phyloP scores from a whole-genome alignment of 2,113 vertebrate species.

The Octodon degus region DNA sequence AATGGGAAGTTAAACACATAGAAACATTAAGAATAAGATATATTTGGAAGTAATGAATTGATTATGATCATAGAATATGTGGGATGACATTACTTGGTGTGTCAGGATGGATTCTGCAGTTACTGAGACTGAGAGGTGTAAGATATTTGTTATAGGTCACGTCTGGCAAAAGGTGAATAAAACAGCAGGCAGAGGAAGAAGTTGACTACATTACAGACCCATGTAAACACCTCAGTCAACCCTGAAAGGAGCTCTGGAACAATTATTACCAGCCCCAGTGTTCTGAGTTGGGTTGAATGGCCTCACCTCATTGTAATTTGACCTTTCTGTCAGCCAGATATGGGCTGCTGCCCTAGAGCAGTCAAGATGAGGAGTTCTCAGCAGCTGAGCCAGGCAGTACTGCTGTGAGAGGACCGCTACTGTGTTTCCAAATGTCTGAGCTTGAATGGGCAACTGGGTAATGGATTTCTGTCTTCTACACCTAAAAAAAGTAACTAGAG shows the following conservation, averaged over 20 bases:
- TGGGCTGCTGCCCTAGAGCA: neutral
- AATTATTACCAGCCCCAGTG: neutral
- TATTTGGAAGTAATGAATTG: neutral
- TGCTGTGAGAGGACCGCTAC: neutral
- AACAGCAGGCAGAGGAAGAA: neutral
- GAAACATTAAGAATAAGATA: neutral
- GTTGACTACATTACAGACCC: neutral
- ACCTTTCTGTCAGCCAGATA: neutral
- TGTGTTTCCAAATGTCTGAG: neutral
- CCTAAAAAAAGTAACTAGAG: neutral
- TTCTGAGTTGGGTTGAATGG: neutral
- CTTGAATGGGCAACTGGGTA: neutral
- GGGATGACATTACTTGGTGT: neutral
- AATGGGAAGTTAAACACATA: slow-evolving; percentile 1
- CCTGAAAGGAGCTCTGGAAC: neutral
- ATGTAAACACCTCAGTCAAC: neutral
- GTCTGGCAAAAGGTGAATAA: neutral
- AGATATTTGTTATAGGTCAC: neutral
- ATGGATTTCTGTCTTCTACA: neutral
- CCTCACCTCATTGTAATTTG: neutral
- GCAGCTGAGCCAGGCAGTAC: neutral
- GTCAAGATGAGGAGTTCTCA: neutral
- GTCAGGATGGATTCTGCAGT: neutral
- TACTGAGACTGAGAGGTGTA: neutral
- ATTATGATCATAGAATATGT: neutral